phyloP scores from a whole-genome alignment of 2,888 invertebrate species.

The Latheticus oryzae region DNA sequence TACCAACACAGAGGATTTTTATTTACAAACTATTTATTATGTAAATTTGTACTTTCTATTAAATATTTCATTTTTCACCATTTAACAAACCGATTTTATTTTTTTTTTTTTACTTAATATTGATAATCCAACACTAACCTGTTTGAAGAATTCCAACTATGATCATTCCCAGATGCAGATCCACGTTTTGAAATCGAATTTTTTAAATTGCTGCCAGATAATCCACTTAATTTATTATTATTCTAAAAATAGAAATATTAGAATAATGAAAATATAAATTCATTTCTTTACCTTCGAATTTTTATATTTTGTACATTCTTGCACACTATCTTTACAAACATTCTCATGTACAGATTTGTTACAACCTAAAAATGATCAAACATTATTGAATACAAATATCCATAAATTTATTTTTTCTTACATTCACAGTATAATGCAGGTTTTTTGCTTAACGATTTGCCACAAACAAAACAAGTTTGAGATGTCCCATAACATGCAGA shows the following conservation, averaged over 20 bases:
- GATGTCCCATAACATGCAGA: constrained; percentile 74
- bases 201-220: constrained; percentile 62
- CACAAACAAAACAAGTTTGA: constrained; percentile 82
- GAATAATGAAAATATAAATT: constrained; percentile 10
- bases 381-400: constrained; percentile 26
- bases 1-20: too few species aligned
- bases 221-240: constrained; percentile 62
- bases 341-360: constrained; percentile 88
- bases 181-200: constrained; percentile 62
- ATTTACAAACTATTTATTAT: too few species aligned
- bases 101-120: too few species aligned
- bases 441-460: constrained; percentile 81
- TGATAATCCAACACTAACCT: constrained; percentile 56
- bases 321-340: constrained; percentile 88
- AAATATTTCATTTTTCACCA: neutral
- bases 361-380: constrained; percentile 76
- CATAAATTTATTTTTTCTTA: constrained; percentile 65
- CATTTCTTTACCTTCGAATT: constrained; percentile 69
- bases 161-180: constrained; percentile 60
- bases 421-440: constrained; percentile 88
- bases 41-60: too few species aligned
- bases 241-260: constrained; percentile 56
- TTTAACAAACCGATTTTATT: constrained; percentile 1
- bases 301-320: constrained; percentile 83
- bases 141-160: constrained; percentile 58